These are phyloP conservation scores for Drosophila fulvimacula DNA, from an alignment of 2,888 invertebrate genomes.

Conservation along the genomic window DNA sequence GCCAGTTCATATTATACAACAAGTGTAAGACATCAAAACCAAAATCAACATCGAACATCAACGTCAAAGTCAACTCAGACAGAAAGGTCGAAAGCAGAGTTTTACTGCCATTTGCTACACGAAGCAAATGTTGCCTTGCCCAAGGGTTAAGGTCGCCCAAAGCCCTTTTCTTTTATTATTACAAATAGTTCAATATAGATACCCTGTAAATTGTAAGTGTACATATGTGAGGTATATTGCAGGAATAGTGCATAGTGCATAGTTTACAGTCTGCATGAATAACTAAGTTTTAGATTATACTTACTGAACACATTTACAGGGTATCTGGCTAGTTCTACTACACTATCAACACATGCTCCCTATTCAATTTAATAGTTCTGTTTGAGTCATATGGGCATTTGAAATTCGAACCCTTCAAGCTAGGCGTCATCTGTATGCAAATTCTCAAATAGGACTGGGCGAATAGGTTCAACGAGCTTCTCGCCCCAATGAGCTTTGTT, in stretches of 20 bases:
- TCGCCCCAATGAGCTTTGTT: constrained; percentile 12
- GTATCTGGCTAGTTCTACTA: not conserved
- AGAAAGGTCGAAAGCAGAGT: constrained; percentile 36
- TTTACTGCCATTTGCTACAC: constrained; percentile 11
- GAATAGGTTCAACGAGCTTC: constrained; percentile 17
- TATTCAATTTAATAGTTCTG: constrained; percentile 43
- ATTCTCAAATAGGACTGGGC: constrained; percentile 18
- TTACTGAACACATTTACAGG: not conserved
- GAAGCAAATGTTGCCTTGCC: constrained; percentile 16
- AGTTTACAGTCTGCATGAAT: not conserved
- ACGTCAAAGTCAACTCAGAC: constrained; percentile 28
- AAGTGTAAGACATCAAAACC: constrained; percentile 30
- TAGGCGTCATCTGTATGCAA: constrained; percentile 59
- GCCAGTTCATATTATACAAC: not conserved
- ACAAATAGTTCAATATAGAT: constrained; percentile 11
- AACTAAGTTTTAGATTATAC: not conserved
- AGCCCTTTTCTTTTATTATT: constrained; percentile 8
- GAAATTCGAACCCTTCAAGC: constrained; percentile 28
- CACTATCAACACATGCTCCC: not conserved
- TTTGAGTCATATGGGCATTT: constrained; percentile 31
- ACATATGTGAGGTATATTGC: not conserved
- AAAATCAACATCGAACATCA: constrained; percentile 20
- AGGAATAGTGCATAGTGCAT: not conserved
- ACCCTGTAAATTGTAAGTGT: constrained; percentile 5
- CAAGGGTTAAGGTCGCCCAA: constrained; percentile 33